Percentiles rank a stretch among this genome's conserved stretches.
phyloP scores from a whole-genome alignment of 2,888 invertebrate species.

The Lamellibrachia columna region DNA sequence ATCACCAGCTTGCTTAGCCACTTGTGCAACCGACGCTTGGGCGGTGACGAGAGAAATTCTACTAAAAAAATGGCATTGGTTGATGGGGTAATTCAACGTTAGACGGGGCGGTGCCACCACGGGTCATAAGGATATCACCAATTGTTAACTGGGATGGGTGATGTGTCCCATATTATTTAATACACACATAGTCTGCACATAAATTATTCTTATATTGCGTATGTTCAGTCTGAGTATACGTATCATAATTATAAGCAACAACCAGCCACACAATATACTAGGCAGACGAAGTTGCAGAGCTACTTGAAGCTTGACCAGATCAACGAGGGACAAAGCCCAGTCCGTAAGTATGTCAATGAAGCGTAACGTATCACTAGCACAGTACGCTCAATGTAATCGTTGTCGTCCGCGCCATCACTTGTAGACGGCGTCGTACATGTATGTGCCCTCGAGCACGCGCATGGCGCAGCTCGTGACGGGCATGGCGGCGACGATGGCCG shows the following conservation, averaged over 20 bases:
- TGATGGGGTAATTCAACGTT: not conserved
- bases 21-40: no score
- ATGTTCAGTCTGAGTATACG: not conserved
- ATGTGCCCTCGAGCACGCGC: constrained; percentile 4
- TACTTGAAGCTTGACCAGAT: constrained; percentile 11
- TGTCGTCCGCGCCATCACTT: not conserved
- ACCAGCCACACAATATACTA: not conserved
- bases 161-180: not conserved
- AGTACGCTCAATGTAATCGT: not conserved
- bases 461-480: not conserved
- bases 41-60: not conserved
- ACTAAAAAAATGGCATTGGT: not conserved
- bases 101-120: not conserved
- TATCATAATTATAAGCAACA: not conserved
- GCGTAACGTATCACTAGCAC: not conserved
- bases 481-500: not conserved
- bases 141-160: not conserved
- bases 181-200: not conserved
- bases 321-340: not conserved
- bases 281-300: not conserved
- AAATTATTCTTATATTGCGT: not conserved
- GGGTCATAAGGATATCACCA: not conserved
- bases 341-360: not conserved
- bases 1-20: not conserved
- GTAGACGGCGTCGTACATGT: not conserved